Evolutionary conservation across 2,888 invertebrate species (phyloP).

Genomic region (Sesia apiformis): DNA sequence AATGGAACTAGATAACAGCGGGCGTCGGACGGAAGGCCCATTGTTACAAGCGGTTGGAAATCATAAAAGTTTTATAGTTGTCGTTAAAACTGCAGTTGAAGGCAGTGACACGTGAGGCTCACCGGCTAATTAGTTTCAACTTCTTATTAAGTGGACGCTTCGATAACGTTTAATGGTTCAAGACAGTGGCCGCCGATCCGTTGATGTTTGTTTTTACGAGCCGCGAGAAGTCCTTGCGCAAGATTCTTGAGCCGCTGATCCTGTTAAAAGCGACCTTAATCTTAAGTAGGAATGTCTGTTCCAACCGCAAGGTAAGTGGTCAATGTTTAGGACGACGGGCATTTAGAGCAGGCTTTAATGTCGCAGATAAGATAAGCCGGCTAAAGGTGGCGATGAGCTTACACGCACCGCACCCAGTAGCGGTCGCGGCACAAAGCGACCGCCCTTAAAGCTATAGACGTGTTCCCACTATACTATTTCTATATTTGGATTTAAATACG

Average conservation of each 20-base stretch:
- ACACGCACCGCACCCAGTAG: not conserved
- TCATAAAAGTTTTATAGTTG: slow-evolving; percentile 3
- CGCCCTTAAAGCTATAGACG: slow-evolving; percentile 8
- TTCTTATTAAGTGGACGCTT: slow-evolving; percentile 26
- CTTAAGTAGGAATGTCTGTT: not conserved
- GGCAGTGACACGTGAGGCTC: slow-evolving; percentile 1
- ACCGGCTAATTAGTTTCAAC: slow-evolving; percentile 40
- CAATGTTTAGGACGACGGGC: not conserved
- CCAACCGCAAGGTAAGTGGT: not conserved
- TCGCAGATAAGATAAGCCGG: slow-evolving; percentile 38
- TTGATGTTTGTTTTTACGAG: slow-evolving; percentile 29
- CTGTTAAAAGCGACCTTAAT: not conserved
- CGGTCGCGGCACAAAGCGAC: slow-evolving; percentile 7
- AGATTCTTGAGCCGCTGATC: too few relatives aligned
- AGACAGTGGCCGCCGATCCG: slow-evolving; percentile 21
- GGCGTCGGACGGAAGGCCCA: not conserved
- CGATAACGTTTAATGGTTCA: slow-evolving; percentile 35
- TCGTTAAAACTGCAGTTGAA: not conserved
- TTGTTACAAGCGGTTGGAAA: not conserved
- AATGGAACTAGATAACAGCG: not conserved
- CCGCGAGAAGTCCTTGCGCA: slow-evolving; percentile 8
- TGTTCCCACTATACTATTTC: slow-evolving; percentile 1
- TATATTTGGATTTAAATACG: not conserved
- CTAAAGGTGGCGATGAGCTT: slow-evolving; percentile 17
- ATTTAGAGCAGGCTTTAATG: slow-evolving; percentile 33